phyloP scores from a whole-genome alignment of 2,113 vertebrate species.

The Entelurus aequoreus region DNA sequence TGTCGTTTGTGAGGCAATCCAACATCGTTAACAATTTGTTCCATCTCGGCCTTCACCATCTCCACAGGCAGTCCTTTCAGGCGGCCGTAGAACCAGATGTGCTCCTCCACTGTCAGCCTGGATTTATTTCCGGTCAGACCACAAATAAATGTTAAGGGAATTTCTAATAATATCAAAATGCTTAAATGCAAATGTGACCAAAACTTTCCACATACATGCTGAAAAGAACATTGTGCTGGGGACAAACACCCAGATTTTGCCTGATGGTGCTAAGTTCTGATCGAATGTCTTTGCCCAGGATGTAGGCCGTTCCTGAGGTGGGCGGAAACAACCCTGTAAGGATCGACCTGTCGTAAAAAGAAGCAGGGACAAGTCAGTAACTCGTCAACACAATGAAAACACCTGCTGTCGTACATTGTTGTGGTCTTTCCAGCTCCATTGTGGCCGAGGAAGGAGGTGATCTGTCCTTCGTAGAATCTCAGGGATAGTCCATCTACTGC shows the following conservation, averaged over 20 bases:
- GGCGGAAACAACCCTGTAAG: slow-evolving; percentile 95
- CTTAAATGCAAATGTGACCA: background rate
- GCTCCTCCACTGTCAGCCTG: slow-evolving; percentile 96
- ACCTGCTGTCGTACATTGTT: slow-evolving; percentile 93
- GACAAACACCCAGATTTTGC: slow-evolving; percentile 92
- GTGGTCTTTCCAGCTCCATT: slow-evolving; percentile 98
- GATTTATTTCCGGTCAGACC: slow-evolving; percentile 1
- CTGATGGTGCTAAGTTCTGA: slow-evolving; percentile 85
- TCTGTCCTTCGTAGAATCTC: slow-evolving; percentile 95
- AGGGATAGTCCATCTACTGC: slow-evolving; percentile 90
- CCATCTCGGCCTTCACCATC: slow-evolving; percentile 87
- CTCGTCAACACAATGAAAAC: background rate
- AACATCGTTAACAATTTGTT: slow-evolving; percentile 88
- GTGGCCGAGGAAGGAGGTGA: slow-evolving; percentile 96
- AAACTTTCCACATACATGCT: slow-evolving; percentile 80
- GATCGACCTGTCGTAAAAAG: slow-evolving; percentile 81
- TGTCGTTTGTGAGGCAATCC: slow-evolving; percentile 89
- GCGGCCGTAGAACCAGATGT: slow-evolving; percentile 97
- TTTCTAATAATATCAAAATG: background rate
- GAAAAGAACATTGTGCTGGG: slow-evolving; percentile 96
- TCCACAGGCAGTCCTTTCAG: slow-evolving; percentile 89
- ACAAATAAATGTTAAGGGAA: background rate
- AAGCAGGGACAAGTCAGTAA: background rate
- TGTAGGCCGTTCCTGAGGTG: slow-evolving; percentile 94
- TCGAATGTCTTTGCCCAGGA: slow-evolving; percentile 92